Percentiles rank a stretch among this genome's conserved stretches.
These are phyloP conservation scores for Cephalotes varians DNA, from an alignment of 2,888 invertebrate genomes.

Conservation along the genomic window DNA sequence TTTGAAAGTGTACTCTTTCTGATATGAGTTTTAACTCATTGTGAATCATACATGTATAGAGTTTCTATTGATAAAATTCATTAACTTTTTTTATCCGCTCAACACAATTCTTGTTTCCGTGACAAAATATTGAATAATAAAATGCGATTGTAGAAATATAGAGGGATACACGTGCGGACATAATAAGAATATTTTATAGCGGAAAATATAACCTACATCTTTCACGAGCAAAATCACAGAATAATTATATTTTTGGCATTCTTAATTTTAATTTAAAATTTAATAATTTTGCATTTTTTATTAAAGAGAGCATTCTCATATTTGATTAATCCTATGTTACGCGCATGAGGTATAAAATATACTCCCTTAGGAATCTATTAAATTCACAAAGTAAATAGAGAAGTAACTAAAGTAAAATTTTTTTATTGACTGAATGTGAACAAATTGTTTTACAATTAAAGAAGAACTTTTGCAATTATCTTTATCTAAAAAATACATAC, in stretches of 20 bases:
- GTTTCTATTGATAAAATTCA: not conserved
- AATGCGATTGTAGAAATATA: not conserved
- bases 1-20: not conserved
- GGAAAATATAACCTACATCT: not conserved
- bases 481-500: too few species aligned
- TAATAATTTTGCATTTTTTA: not conserved
- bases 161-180: not conserved
- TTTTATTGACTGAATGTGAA: too few species aligned
- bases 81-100: not conserved
- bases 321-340: too few species aligned
- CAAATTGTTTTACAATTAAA: too few species aligned
- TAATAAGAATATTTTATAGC: conserved; percentile 18
- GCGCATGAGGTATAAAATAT: too few species aligned
- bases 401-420: too few species aligned
- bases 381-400: too few species aligned
- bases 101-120: not conserved
- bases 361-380: too few species aligned
- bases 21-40: not conserved
- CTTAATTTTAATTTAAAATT: too few species aligned
- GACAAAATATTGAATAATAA: not conserved
- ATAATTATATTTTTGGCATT: not conserved
- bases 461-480: too few species aligned
- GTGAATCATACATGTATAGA: not conserved
- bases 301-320: not conserved
- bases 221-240: not conserved